phyloP scores from a whole-genome alignment of 2,113 vertebrate species.

The Tyrannus savana region DNA sequence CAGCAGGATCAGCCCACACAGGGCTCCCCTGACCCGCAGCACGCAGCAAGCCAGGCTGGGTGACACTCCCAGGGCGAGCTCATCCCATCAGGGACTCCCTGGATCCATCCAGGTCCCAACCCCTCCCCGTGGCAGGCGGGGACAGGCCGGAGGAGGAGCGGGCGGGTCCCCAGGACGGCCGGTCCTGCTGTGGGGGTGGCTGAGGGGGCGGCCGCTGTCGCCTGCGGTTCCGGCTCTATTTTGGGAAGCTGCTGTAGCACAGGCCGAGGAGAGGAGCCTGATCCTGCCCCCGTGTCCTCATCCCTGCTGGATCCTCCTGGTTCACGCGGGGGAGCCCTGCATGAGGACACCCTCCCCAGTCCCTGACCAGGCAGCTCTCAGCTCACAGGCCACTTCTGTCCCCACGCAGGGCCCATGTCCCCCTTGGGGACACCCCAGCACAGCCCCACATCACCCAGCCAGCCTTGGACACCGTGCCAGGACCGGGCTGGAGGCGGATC shows the following conservation, averaged over 20 bases:
- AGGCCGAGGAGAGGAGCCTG: not conserved
- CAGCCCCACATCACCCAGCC: not conserved
- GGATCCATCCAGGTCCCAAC: not conserved
- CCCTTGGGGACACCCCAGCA: not conserved
- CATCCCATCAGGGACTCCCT: not conserved
- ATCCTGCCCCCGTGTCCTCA: fast-evolving
- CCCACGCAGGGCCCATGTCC: fast-evolving
- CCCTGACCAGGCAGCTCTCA: not conserved
- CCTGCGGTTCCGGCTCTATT: not conserved
- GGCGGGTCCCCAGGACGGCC: fast-evolving
- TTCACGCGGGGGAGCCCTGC: fast-evolving
- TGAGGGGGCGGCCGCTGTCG: fast-evolving
- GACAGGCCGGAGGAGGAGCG: fast-evolving
- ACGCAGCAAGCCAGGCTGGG: not conserved
- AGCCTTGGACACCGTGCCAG: fast-evolving
- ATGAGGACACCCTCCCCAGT: not conserved
- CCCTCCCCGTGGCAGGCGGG: not conserved
- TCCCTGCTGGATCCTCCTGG: not conserved
- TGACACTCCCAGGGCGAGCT: not conserved
- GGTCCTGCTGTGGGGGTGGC: fast-evolving
- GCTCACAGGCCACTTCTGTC: not conserved
- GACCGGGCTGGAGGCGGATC: fast-evolving
- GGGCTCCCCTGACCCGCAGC: not conserved
- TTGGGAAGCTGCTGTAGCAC: not conserved
- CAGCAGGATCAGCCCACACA: not conserved